Conservation (phyloP, 2,888 invertebrate species). For the Rhimphoctona megacephalus region DNA sequence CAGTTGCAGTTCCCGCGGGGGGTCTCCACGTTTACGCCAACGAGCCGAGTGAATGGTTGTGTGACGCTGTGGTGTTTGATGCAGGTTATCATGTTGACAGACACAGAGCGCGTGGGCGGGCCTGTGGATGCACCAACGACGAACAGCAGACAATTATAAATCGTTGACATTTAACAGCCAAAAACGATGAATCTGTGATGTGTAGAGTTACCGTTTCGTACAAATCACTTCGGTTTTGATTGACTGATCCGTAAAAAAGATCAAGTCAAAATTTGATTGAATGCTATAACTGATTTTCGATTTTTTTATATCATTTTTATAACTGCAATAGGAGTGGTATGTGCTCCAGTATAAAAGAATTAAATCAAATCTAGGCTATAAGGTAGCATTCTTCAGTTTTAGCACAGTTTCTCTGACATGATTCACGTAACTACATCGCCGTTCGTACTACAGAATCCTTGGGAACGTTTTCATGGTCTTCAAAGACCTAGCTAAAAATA, state of each 20-base stretch:
- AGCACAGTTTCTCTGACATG: background rate
- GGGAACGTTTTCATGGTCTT: slow-evolving; percentile 1
- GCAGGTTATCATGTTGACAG: slow-evolving; percentile 84
- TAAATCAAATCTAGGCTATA: background rate
- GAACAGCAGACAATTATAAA: slow-evolving; percentile 82
- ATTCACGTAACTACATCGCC: too few species aligned
- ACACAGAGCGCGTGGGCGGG: slow-evolving; percentile 78
- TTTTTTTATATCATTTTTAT: background rate
- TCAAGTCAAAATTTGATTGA: slow-evolving; percentile 25
- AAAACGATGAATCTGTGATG: slow-evolving; percentile 68
- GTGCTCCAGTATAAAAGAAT: background rate
- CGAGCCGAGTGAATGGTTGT: slow-evolving; percentile 63
- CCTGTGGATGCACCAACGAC: slow-evolving; percentile 72
- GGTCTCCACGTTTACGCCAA: slow-evolving; percentile 61
- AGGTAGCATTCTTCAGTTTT: background rate
- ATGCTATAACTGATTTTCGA: slow-evolving; percentile 3
- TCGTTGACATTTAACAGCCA: slow-evolving; percentile 83
- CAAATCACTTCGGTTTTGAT: slow-evolving; percentile 55
- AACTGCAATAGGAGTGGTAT: background rate
- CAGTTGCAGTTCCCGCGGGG: slow-evolving; percentile 82
- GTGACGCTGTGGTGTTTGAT: slow-evolving; percentile 81
- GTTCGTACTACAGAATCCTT: background rate
- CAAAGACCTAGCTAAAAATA: slow-evolving; percentile 7
- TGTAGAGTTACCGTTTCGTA: slow-evolving; percentile 43
- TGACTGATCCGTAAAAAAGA: slow-evolving; percentile 40